Evolutionary conservation across 2,113 vertebrate species (phyloP).

Genomic region (Thymallus thymallus): DNA sequence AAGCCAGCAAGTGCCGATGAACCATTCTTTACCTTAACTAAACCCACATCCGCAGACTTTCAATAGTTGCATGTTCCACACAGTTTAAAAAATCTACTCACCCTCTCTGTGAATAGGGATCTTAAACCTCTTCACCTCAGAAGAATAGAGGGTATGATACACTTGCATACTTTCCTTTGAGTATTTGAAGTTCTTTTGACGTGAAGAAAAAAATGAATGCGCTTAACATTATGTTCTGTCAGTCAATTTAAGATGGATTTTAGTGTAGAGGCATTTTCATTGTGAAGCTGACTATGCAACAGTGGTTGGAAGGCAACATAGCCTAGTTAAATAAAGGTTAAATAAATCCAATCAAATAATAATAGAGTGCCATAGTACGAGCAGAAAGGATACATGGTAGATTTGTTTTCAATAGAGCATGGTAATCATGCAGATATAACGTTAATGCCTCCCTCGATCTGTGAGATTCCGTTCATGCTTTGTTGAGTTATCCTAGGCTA

Average conservation of each 20-base stretch:
- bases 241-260: constrained; percentile 8
- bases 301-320: not conserved
- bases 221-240: not conserved
- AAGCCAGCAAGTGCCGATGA: constrained; percentile 42
- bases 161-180: not conserved
- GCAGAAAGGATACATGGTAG: not conserved
- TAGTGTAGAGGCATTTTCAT: not conserved
- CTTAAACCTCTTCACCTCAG: constrained; percentile 29
- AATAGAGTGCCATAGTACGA: not conserved
- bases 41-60: constrained; percentile 22
- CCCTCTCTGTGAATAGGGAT: constrained; percentile 23
- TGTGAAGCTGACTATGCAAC: not conserved
- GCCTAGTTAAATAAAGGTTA: too few relatives aligned
- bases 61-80: constrained; percentile 20
- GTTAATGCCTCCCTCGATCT: not conserved
- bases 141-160: constrained; percentile 10
- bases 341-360: too few relatives aligned
- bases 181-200: not conserved
- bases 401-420: not conserved
- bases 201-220: constrained; percentile 8
- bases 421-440: not conserved
- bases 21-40: constrained; percentile 50
- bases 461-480: not conserved
- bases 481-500: constrained; percentile 7
- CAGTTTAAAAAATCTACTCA: not conserved